Conservation (phyloP, 2,888 invertebrate species). For the Luperina nickerlii region DNA sequence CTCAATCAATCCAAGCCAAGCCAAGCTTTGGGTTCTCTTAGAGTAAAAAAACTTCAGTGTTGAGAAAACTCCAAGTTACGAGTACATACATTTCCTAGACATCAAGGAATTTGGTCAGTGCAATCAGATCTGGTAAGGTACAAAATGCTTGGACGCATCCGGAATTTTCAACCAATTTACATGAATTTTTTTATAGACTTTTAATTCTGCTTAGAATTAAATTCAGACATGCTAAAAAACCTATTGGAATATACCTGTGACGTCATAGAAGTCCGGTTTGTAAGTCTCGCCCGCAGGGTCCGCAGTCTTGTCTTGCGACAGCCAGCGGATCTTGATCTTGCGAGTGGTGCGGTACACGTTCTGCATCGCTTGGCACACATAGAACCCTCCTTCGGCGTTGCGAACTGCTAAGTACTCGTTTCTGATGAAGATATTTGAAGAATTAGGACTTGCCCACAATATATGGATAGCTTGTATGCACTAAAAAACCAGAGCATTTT, state of each 20-base stretch:
- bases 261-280: constrained; percentile 97
- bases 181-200: too few species aligned
- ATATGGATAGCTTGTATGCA: not conserved
- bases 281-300: constrained; percentile 93
- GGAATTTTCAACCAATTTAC: too few species aligned
- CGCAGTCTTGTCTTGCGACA: constrained; percentile 93
- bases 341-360: constrained; percentile 96
- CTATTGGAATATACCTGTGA: constrained; percentile 91
- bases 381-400: constrained; percentile 96
- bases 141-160: too few species aligned
- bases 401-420: constrained; percentile 97
- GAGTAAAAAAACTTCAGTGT: too few species aligned
- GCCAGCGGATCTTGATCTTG: constrained; percentile 97
- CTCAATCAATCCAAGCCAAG: too few species aligned
- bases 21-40: too few species aligned
- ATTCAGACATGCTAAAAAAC: not conserved
- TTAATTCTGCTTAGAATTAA: too few species aligned
- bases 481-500: too few species aligned
- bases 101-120: too few species aligned
- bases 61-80: too few species aligned
- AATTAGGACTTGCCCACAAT: not conserved
- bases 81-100: too few species aligned
- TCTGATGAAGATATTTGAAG: constrained; percentile 75
- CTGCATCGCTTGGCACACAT: constrained; percentile 97
- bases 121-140: too few species aligned